Base-by-base conservation (phyloP, 1,140 invertebrate species). In the Venustaconcha ellipsiformis region DNA sequence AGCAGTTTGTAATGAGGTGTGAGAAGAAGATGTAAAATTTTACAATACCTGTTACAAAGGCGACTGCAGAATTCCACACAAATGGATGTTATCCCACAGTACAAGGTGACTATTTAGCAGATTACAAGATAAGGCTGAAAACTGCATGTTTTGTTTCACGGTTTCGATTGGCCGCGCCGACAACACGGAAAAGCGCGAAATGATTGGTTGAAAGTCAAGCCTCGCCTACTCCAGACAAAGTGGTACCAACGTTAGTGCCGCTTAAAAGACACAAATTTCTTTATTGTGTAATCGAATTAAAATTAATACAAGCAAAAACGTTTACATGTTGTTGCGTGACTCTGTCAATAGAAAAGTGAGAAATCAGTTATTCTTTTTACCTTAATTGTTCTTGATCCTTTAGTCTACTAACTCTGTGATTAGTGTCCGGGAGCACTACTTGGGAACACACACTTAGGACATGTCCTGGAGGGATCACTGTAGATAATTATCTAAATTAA, bases 51-150 rank as follows among this genome's bases (percentile, higher is more conserved):
- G 3, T 65, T 77, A 77, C 63, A 70, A 64, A 58, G 64, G 72
- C 66, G 68, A 67, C 72, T 77, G 75, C 72, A 57, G 75, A 72
- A 67, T 72, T 77, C 68, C 68, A 64, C 75, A 77, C 75, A 60
- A 77, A 72, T 56, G 62, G 63, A 62, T 72, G 72, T 77, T 67
- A 77, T 72, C 72, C 75, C 75, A 67, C 37, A 67, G 60, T 72
- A 67, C 58, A 60, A 71, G 75, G 75, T 77, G 75, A 72, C 59
- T 77, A 48, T 71, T 63, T 77, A 58, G 72, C 75, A 77, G 70
- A 77, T 67, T 60, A 72, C 68, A 70, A 72, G 75, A 72, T 77
- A 77, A 77, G 72, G 72, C 70, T 72, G 70, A 72, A 77, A 75
- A 77, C 72, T 70, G 72, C 67, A 63, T 72, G 70, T 77, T 71